Percentiles rank a stretch among this genome's conserved stretches.
Conservation (phyloP, 2,888 invertebrate genomes). For the Thera obeliscata region DNA sequence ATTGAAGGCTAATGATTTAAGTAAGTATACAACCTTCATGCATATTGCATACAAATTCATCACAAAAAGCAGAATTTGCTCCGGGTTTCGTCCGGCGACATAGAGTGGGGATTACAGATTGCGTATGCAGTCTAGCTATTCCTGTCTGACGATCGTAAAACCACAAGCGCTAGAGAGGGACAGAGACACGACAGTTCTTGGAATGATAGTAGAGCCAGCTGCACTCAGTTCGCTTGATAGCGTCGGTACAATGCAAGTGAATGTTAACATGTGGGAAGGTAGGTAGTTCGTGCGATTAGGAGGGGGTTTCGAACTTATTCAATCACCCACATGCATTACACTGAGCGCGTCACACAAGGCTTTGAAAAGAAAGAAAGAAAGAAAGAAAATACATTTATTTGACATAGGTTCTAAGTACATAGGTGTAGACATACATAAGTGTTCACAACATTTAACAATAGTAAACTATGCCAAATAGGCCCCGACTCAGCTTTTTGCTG, state of each 20-base stretch:
- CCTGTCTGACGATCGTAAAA: background rate
- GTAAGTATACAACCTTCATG: background rate
- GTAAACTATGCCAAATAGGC: too few species aligned
- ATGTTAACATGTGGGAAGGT: background rate
- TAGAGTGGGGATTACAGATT: background rate
- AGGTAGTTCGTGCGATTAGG: background rate
- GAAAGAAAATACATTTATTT: too few species aligned
- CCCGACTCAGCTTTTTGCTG: too few species aligned
- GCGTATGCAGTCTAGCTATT: background rate
- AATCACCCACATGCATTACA: constrained; percentile 11
- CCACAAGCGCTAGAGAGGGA: background rate
- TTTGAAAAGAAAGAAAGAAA: too few species aligned
- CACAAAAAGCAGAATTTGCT: background rate
- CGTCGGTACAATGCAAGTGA: background rate
- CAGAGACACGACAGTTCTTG: background rate
- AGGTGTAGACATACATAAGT: too few species aligned
- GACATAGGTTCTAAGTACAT: too few species aligned
- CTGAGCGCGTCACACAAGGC: background rate
- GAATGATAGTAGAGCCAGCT: background rate
- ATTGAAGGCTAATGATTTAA: background rate
- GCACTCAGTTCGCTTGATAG: background rate
- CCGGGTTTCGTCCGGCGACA: background rate
- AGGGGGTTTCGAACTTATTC: constrained; percentile 5
- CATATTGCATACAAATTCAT: background rate
- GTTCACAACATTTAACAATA: too few species aligned